These are phyloP conservation scores for Spialia ferax DNA, from an alignment of 2,888 invertebrate species.

Conservation along the genomic window DNA sequence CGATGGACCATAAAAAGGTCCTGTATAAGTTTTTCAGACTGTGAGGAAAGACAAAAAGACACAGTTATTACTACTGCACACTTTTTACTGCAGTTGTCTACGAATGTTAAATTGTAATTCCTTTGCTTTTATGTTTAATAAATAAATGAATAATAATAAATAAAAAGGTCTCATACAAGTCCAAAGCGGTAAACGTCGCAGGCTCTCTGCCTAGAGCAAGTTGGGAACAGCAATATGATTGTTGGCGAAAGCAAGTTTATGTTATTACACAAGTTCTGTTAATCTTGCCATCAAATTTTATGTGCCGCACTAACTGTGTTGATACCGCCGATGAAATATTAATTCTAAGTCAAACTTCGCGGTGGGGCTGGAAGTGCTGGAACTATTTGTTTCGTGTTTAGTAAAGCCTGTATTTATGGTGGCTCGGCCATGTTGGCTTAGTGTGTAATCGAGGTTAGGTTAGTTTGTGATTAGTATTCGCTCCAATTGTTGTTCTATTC, in stretches of 20 bases:
- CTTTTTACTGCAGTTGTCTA: no score
- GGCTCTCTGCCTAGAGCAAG: slow-evolving; percentile 1
- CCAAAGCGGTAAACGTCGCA: neutral
- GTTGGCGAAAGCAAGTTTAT: slow-evolving; percentile 22
- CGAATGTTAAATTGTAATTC: no score
- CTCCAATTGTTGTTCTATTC: neutral
- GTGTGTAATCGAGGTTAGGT: slow-evolving; percentile 7
- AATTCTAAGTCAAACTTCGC: slow-evolving; percentile 28
- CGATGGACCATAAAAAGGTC: no score
- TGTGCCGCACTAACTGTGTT: slow-evolving; percentile 23
- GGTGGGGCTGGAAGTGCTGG: slow-evolving; percentile 9
- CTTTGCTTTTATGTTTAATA: no score
- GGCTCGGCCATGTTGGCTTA: slow-evolving; percentile 12
- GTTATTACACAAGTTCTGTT: slow-evolving; percentile 37
- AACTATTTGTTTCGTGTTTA: slow-evolving; percentile 19
- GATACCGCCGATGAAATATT: slow-evolving; percentile 35
- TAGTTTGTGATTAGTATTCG: slow-evolving; percentile 10
- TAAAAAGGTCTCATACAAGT: no score
- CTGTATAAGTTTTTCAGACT: no score
- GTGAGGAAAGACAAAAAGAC: no score
- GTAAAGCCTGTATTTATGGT: slow-evolving; percentile 20
- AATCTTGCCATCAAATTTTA: slow-evolving; percentile 37
- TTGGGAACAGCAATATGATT: slow-evolving; percentile 32
- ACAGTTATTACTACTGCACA: no score
- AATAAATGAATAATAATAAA: no score